Evolutionary conservation across 2,888 invertebrate genomes (phyloP), one percentile per base, ranked within the genome.

Genomic region (Merodon equestris): DNA sequence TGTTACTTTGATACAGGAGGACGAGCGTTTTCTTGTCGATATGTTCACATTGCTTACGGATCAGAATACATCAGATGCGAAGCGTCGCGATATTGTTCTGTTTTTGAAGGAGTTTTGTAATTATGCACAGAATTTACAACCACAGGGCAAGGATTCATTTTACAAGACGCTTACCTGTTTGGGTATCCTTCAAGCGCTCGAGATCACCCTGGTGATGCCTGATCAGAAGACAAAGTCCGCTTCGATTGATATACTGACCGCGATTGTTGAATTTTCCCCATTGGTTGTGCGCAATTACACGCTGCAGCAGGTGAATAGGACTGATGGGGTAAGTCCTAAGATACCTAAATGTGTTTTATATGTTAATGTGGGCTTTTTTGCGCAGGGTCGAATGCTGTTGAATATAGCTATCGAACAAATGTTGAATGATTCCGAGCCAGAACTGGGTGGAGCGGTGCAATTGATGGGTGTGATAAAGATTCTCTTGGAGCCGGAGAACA

Each of bases 81-180:
- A 97, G 87, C 92, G 98, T 85, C 92, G 97, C 86, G 99, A 99
- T 90, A 92, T 98, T 86, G 96, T 98, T 83, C 91, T 98, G 85
- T 99, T 99, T 91, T 92, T 99, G 84, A 99, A 98, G 89, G 99
- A 99, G 90, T 98, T 98, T 90, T 99, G 99, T 91, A 97, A 97
- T 89, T 98, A 98, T 91, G 98, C 99, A 84, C 98, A 99, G 91
- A 98, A 97, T 88, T 91, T 99, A 83, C 99, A 99, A 89, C 97
- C 97, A 14, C 97, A 96, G 87, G 97, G 96, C 84, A 96, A 98
- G 89, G 99, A 99, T 89, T 93, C 94, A 45, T 99, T 99, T 91
- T 99, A 98, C 90, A 98, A 98, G 91, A 96, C 96, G 47, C 91
- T 97, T 85, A 95, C 96, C 73, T 93, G 94, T 84, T 91, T 97